A percentile compares a stretch with the other conserved stretches of the same genome.
These are phyloP conservation scores for Acanthornis magna DNA, from an alignment of 2,797 vertebrate genomes.

Conservation along the genomic window DNA sequence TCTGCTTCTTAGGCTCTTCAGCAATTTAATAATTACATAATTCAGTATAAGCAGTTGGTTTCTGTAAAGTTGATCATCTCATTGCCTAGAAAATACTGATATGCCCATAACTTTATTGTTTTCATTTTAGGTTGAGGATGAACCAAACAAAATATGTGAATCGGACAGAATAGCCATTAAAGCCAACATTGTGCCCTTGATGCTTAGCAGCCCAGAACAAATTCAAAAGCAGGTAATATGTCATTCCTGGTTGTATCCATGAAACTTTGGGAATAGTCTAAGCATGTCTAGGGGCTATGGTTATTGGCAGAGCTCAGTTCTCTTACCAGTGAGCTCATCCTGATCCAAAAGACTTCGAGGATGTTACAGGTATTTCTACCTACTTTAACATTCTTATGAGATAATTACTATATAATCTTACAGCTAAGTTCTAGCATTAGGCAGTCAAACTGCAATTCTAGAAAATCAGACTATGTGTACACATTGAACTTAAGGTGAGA, in stretches of 20 bases:
- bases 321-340: neutral
- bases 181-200: slow-evolving; percentile 96
- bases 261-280: neutral
- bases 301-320: neutral
- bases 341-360: neutral
- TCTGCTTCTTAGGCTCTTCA: neutral
- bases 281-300: neutral
- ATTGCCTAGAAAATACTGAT: neutral
- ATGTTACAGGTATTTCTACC: neutral
- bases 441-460: neutral
- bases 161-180: slow-evolving; percentile 91
- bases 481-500: neutral
- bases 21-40: neutral
- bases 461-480: neutral
- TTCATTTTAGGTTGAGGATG: slow-evolving; percentile 87
- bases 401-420: neutral
- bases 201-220: slow-evolving; percentile 97
- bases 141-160: slow-evolving; percentile 96
- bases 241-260: neutral
- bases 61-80: neutral
- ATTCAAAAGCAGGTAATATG: slow-evolving; percentile 94
- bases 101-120: neutral
- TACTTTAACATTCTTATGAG: neutral
- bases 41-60: neutral
- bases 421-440: neutral